phyloP scores from a whole-genome alignment of 1,140 invertebrate species.

The Pseudomyrmex gracilis region DNA sequence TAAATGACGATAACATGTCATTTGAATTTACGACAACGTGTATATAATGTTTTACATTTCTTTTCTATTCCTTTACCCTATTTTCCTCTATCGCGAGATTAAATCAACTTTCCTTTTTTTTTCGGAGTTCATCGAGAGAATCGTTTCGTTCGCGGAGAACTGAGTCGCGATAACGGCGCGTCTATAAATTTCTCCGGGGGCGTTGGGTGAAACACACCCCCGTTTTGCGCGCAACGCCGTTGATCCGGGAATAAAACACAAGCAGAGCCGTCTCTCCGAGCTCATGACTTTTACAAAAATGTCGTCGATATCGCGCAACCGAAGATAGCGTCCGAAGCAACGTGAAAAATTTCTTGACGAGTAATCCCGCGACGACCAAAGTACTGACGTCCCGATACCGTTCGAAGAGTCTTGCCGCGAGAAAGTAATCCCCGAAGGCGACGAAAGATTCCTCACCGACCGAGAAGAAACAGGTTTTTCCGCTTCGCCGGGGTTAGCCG shows the following conservation, averaged over 20 bases:
- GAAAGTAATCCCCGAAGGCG: constrained; percentile 65
- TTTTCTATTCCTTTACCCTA: not conserved
- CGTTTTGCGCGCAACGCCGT: constrained; percentile 22
- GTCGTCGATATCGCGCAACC: constrained; percentile 34
- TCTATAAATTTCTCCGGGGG: constrained; percentile 35
- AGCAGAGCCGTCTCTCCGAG: constrained; percentile 28
- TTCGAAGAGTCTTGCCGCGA: constrained; percentile 60
- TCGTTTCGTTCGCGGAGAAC: constrained; percentile 21
- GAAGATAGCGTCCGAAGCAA: not conserved
- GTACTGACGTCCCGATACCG: constrained; percentile 55
- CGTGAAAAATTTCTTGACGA: constrained; percentile 54
- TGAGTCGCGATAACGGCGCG: constrained; percentile 22
- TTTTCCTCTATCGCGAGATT: not conserved
- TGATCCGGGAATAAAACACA: constrained; percentile 52
- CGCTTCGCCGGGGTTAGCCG: constrained; percentile 44
- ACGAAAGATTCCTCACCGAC: constrained; percentile 65
- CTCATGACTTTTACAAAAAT: constrained; percentile 59
- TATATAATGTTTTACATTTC: not conserved
- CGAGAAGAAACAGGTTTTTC: constrained; percentile 70
- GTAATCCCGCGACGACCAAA: constrained; percentile 47
- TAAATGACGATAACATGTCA: too few relatives aligned
- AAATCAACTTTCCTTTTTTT: constrained; percentile 8
- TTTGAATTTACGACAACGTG: not conserved
- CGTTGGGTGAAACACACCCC: constrained; percentile 21
- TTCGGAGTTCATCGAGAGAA: constrained; percentile 25